Evolutionary conservation across 2,113 vertebrate genomes (phyloP).

Genomic region (Syrmaticus mikado): DNA sequence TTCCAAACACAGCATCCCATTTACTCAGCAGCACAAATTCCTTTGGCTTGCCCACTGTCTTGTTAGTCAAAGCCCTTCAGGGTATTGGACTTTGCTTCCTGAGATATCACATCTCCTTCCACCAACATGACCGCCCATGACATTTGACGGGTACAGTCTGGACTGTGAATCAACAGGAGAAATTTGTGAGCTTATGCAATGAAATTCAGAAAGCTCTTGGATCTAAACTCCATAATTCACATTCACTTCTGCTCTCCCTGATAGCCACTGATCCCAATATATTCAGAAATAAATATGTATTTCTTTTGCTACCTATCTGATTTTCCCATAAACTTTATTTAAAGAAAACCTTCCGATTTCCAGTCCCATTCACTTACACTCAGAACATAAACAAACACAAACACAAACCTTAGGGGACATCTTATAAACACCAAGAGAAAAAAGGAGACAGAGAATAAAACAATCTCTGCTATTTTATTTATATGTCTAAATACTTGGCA

Average conservation of each 20-base stretch:
- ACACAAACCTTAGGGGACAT: rapidly evolving
- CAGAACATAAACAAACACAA: neutral
- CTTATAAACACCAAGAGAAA: neutral
- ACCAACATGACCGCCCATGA: conserved; percentile 44
- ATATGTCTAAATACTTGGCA: conserved; percentile 40
- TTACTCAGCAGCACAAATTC: conserved; percentile 10
- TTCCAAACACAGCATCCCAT: neutral
- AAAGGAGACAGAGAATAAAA: neutral
- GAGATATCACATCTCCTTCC: conserved; percentile 58
- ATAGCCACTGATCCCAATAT: neutral
- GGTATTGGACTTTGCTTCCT: conserved; percentile 55
- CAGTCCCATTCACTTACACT: neutral
- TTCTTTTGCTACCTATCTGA: neutral
- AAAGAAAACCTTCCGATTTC: neutral
- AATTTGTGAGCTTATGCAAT: conserved; percentile 37
- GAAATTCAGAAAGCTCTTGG: neutral
- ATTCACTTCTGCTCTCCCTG: neutral
- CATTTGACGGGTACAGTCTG: neutral
- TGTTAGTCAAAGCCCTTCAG: conserved; percentile 15
- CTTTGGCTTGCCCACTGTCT: conserved; percentile 2
- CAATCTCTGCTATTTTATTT: conserved; percentile 18
- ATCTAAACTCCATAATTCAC: neutral
- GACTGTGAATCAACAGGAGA: conserved; percentile 25
- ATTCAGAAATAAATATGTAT: neutral
- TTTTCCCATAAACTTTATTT: neutral